These are phyloP conservation scores for Sinohyriopsis cumingii DNA, from an alignment of 2,888 invertebrate species.

Conservation along the genomic window DNA sequence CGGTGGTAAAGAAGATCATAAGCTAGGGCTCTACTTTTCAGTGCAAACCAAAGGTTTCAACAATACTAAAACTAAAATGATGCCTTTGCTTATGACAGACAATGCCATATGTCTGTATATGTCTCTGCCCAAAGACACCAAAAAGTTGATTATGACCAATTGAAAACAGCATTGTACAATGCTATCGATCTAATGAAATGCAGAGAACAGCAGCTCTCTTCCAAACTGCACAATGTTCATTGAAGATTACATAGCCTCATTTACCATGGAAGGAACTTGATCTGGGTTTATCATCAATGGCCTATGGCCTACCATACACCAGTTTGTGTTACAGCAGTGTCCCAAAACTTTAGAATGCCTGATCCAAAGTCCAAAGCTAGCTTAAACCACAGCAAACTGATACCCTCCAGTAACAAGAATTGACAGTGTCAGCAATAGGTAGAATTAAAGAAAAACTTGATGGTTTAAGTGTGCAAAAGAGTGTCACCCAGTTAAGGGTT, in stretches of 20 bases:
- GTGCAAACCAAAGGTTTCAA: slow-evolving; percentile 1
- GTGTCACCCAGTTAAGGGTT: too few relatives aligned
- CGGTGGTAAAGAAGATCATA: not conserved
- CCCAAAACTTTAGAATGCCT: not conserved
- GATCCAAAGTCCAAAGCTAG: not conserved
- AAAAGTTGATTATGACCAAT: not conserved
- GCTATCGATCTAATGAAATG: not conserved
- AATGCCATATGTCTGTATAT: not conserved
- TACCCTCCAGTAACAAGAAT: not conserved
- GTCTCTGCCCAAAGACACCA: not conserved
- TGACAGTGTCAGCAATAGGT: not conserved
- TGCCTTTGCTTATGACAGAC: not conserved
- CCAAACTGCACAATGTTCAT: not conserved
- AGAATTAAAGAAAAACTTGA: not conserved
- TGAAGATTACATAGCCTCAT: not conserved
- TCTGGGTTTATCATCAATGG: not conserved
- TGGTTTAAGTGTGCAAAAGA: too few relatives aligned
- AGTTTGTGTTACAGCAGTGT: not conserved
- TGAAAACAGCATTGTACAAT: not conserved
- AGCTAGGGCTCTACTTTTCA: not conserved
- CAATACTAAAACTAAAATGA: not conserved
- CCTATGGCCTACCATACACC: not conserved
- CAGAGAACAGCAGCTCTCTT: slow-evolving; percentile 1
- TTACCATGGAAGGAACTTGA: not conserved
- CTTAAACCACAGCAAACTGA: not conserved